Base-by-base conservation (phyloP, 1,140 invertebrate species). In the Nylanderia fulva region DNA sequence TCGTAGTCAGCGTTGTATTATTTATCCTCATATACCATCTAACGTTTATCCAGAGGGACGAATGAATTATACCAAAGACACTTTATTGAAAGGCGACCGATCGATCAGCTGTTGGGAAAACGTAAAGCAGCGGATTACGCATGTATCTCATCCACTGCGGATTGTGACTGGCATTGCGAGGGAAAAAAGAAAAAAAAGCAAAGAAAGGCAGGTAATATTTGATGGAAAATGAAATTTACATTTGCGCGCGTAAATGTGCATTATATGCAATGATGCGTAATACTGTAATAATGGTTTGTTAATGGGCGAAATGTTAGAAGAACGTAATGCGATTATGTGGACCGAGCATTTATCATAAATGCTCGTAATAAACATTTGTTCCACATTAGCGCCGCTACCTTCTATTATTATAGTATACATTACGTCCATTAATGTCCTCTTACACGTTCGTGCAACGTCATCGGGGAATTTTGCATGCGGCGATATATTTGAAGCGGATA, bases 31-130 rank as follows among this genome's bases (percentile, higher is more conserved):
- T 36, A 13, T 45, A 24, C 33, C 54, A 45, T 48, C 64, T 9
- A 48, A 52, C 64, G 39, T n/a, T 82, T 42, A 52, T 84, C n/a
- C 69, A 76, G 21, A 63, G 29, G 60, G 71, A 77, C 18, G 36
- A 76, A 76, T 52, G 75, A 84, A 29, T 36, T 76, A 48, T 84
- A 86, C 69, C 86, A 84, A 87, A 88, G 86, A 75, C 42, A 48
- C 24, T 24, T 58, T 84, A 75, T 87, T 24, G 60, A 39, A 24
- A 52, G 63, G 54, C 71, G 54, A 76, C 84, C 54, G 29, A 86
- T 69, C 61, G 68, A 27, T 7, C 33, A 8, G 36, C 33, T 36
- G 11, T 58, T 82, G 45, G 42, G 87, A 76, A 42, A n/a, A n/a
- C n/a, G n/a, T n/a, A n/a, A n/a, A 39, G 58, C 58, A 39, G 36